Evolutionary conservation across 2,113 vertebrate genomes (phyloP).

Genomic region (Taurulus bubalis): DNA sequence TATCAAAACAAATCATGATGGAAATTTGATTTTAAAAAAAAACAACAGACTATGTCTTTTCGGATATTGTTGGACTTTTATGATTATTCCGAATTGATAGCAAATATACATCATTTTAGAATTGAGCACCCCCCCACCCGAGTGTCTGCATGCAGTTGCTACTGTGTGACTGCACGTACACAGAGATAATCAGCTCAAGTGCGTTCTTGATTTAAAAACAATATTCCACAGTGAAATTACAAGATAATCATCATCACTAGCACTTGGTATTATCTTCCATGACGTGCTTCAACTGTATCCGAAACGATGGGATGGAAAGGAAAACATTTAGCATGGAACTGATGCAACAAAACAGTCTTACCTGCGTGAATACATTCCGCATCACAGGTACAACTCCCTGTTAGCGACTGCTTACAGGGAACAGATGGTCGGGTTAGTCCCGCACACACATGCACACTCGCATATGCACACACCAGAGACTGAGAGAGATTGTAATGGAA

Average conservation of each 20-base stretch:
- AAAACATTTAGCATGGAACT: background rate
- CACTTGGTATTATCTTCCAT: constrained; percentile 32
- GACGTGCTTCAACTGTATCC: constrained; percentile 9
- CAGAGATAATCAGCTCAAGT: constrained; percentile 47
- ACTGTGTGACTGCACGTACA: background rate
- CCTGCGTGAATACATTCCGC: constrained; percentile 8
- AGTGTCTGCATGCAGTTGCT: background rate
- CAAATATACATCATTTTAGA: background rate
- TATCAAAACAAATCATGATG: background rate
- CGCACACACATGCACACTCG: constrained; percentile 2
- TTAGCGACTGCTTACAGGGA: constrained; percentile 32
- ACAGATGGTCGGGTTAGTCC: constrained; percentile 42
- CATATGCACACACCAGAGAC: constrained; percentile 20
- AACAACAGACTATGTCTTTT: too few relatives aligned
- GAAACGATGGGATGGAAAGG: background rate
- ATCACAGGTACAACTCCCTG: constrained; percentile 13
- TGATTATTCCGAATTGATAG: background rate
- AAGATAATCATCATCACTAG: constrained; percentile 46
- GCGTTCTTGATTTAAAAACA: constrained; percentile 36
- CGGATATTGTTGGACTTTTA: background rate
- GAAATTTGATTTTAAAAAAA: background rate
- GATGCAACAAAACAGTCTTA: background rate
- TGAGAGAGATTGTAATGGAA: constrained; percentile 61
- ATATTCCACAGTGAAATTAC: constrained; percentile 35
- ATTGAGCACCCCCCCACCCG: too few relatives aligned